Base-by-base conservation (phyloP, 2,888 invertebrate genomes). In the Spilarctia lutea region DNA sequence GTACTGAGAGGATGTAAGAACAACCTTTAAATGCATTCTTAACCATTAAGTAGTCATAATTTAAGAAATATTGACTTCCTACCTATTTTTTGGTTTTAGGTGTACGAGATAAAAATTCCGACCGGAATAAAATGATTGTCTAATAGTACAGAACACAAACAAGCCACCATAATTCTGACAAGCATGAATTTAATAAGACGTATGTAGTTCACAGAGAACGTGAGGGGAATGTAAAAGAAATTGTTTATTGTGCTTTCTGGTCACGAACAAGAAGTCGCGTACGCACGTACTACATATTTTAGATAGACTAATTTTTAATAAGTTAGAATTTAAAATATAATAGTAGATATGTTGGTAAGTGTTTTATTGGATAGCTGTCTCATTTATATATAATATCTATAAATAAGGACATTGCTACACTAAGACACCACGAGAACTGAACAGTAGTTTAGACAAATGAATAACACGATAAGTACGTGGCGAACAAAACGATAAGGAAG, bases 191-290 rank as follows among this genome's bases (percentile, higher is more conserved):
- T 84, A 82, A 86, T 84, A 86, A 83, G 83, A 85, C 85, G 79
- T 76, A 79, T 85, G 83, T 87, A 88, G 87, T 88, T 89, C 85
- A 84, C 78, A 83, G 82, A 74, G 87, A 85, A 93, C 94, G 93
- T 93, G 94, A 86, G 80, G 78, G 71, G 90, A 91, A 86, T 93
- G 81, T 81, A 81, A 87, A 88, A 85, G 85, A 85, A 88, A 86
- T 81, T 82, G 80, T 89, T 88, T 88, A 89, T 89, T 81, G 83
- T 73, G 84, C 79, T 86, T 86, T 77, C 92, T 86, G 84, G 91
- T 93, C 94, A 93, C 92, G 94, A 92, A 89, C 89, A 85, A 60
- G 83, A 85, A 89, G 88, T 88, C 89, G 82, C 83, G 87, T 91
- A 91, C 91, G 92, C 91, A 87, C 82, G 67, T 72, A 45, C 72